Percentiles rank a stretch among this genome's conserved stretches.
Evolutionary conservation across 1,140 invertebrate genomes (phyloP).

Genomic region (Alviniconcha marisindica): DNA sequence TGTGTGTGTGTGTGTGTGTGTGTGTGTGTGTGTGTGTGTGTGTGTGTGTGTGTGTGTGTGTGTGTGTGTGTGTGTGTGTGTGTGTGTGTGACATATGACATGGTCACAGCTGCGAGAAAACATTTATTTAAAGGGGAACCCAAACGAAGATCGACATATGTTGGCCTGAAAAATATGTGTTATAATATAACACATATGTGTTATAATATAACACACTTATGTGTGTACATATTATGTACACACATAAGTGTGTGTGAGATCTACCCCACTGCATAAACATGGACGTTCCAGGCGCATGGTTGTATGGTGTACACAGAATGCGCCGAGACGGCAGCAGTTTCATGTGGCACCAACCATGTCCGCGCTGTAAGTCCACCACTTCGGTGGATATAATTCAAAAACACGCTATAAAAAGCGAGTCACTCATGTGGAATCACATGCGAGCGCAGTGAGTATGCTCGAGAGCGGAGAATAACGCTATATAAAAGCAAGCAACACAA

Average conservation of each 20-base stretch:
- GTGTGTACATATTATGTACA: background rate
- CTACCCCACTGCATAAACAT: too few species aligned
- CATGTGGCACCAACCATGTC: too few species aligned
- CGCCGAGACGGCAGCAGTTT: too few species aligned
- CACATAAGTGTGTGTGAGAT: background rate
- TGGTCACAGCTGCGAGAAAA: too few species aligned
- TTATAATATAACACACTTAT: background rate
- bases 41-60: slow-evolving; percentile 29
- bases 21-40: slow-evolving; percentile 26
- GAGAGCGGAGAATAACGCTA: background rate
- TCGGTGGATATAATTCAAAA: background rate
- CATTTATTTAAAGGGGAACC: background rate
- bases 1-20: slow-evolving; percentile 7
- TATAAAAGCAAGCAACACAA: background rate
- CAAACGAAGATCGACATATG: background rate
- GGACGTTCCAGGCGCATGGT: too few species aligned
- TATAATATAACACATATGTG: background rate
- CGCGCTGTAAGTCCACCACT: too few species aligned
- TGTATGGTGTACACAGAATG: too few species aligned
- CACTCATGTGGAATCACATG: background rate
- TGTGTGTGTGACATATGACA: slow-evolving; percentile 1
- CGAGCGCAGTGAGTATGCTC: background rate
- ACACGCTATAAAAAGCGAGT: background rate
- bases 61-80: slow-evolving; percentile 24
- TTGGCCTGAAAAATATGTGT: background rate